phyloP scores from a whole-genome alignment of 2,113 vertebrate genomes.

The Poeciliopsis retropinna region DNA sequence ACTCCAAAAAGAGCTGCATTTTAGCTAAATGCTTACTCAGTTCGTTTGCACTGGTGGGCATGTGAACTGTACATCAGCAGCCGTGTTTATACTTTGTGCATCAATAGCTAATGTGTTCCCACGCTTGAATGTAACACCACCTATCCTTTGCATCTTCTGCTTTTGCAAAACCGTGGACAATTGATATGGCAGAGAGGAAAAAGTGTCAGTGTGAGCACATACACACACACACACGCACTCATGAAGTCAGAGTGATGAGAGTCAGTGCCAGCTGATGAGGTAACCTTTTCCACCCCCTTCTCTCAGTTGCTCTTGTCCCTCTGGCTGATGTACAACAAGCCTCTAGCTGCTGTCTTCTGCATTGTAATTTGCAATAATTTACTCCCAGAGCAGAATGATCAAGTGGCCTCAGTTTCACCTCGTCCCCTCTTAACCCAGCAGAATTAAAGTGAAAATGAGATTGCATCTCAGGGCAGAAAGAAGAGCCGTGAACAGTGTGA shows the following conservation, averaged over 20 bases:
- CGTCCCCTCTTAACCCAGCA: constrained; percentile 54
- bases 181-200: constrained; percentile 48
- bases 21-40: constrained; percentile 24
- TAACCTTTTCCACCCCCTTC: constrained; percentile 68
- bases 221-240: too few relatives aligned
- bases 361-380: constrained; percentile 65
- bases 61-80: constrained; percentile 41
- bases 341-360: constrained; percentile 54
- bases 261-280: constrained; percentile 70
- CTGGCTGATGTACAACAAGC: constrained; percentile 49
- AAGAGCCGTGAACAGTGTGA: not conserved
- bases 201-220: constrained; percentile 19
- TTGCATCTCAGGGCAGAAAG: constrained; percentile 2
- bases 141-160: constrained; percentile 62
- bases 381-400: constrained; percentile 41
- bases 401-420: constrained; percentile 58
- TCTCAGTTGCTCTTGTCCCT: constrained; percentile 50
- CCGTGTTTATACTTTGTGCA: constrained; percentile 70
- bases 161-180: constrained; percentile 49
- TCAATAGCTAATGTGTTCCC: constrained; percentile 62
- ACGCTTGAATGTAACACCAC: constrained; percentile 61
- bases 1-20: constrained; percentile 25
- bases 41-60: constrained; percentile 5
- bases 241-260: constrained; percentile 35
- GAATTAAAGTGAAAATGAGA: constrained; percentile 38